Evolutionary conservation across 2,888 invertebrate genomes (phyloP).

Genomic region (Oxycera nigricornis): DNA sequence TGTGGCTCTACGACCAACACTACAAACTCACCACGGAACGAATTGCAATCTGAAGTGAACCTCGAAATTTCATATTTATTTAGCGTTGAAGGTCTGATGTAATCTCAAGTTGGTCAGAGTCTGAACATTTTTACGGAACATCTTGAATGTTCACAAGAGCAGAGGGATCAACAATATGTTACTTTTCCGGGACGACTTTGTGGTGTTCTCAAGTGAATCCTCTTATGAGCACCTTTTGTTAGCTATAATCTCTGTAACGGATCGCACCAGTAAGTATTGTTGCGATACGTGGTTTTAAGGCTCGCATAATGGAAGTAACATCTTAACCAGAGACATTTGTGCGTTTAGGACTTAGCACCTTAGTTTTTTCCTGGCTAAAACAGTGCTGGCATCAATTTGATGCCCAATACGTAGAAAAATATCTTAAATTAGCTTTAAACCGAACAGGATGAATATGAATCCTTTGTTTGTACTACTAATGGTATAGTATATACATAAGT

Average conservation of each 20-base stretch:
- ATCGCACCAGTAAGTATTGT: constrained; percentile 36
- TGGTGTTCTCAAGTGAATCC: constrained; percentile 24
- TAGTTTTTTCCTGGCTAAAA: background rate
- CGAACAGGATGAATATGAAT: background rate
- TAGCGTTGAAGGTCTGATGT: background rate
- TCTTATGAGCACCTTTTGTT: constrained; percentile 34
- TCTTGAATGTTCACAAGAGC: background rate
- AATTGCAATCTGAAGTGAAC: no score
- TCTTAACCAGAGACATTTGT: constrained; percentile 4
- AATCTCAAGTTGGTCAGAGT: no score
- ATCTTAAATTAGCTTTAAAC: background rate
- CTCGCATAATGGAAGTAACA: constrained; percentile 25
- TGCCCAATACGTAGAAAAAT: background rate
- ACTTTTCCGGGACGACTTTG: constrained; percentile 21
- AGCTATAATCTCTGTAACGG: constrained; percentile 32
- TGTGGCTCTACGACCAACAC: no score
- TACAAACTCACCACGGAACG: no score
- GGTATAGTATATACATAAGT: no score
- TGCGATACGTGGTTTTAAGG: background rate
- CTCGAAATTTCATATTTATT: background rate
- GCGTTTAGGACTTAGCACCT: background rate
- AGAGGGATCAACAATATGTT: background rate
- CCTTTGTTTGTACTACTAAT: background rate
- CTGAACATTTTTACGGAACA: background rate
- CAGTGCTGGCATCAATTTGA: background rate